Evolutionary conservation across 2,113 vertebrate genomes (phyloP).

Genomic region (Pteronura brasiliensis): DNA sequence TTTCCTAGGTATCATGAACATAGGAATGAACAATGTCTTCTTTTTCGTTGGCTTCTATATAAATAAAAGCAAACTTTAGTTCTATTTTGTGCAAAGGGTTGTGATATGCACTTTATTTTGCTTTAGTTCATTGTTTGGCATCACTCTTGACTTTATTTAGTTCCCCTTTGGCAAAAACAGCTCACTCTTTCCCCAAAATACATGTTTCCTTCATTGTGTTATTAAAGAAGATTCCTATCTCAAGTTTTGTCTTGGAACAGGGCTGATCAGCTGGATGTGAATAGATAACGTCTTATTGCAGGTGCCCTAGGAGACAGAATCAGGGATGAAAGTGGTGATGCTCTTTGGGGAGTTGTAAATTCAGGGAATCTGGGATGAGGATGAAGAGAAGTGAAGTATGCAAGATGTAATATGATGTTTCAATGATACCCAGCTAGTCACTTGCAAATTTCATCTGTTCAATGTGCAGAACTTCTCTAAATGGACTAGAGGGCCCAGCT

Average conservation of each 20-base stretch:
- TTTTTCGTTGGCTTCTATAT: neutral
- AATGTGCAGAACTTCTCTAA: neutral
- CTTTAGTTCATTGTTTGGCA: neutral
- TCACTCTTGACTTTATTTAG: neutral
- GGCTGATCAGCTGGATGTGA: neutral
- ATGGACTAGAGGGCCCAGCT: neutral
- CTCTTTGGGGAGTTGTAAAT: neutral
- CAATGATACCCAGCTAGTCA: neutral
- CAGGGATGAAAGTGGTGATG: neutral
- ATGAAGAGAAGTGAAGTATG: neutral
- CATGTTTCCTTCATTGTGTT: neutral
- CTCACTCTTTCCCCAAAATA: neutral
- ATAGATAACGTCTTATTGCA: neutral
- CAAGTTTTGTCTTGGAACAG: neutral
- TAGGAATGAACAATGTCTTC: neutral
- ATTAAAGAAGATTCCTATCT: neutral
- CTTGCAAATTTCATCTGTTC: neutral
- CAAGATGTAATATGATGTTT: neutral
- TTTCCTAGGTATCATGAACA: neutral
- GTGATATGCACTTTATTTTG: neutral
- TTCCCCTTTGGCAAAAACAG: neutral
- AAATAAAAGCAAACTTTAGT: neutral
- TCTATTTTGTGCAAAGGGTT: neutral
- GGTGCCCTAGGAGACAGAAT: neutral
- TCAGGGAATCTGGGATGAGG: neutral